Evolutionary conservation across 2,797 vertebrate genomes (phyloP), one percentile per base, ranked within the genome.

Genomic region (Vespertilio murinus): DNA sequence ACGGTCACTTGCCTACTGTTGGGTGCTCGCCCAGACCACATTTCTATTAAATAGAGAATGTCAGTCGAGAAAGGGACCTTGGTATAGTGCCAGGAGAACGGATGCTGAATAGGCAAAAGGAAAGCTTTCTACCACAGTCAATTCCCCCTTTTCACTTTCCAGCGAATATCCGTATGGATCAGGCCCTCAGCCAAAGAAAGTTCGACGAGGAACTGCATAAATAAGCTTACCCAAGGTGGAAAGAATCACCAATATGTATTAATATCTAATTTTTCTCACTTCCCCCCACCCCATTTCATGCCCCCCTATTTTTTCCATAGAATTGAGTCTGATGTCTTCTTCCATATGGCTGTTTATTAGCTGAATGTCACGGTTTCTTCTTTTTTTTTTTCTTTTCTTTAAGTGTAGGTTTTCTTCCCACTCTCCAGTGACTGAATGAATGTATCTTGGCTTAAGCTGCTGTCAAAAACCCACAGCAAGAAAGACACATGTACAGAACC

Each of bases 401-500:
- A 54, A 89, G 89, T 94, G 91, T 92, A 95, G 94, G 94, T 92
- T 97, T 95, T 95, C 96, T 95, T 96, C 95, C 95, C 91, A 96
- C 96, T 97, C 84, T 30, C 35, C 70, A 77, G 33, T 96, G 95
- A 95, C 88, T 97, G 94, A 96, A 28, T 95, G 90, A 97, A 88
- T 96, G 87, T 75, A 88, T 96, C 87, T 94, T 94, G 95, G 88
- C 91, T 95, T 96, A 49, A 78, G 42, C 92, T 80, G 38, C 38
- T 91, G 83, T 88, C 85, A 42, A 18, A 94, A 91, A 49, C 69
- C 83, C 82, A 92, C 78, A 61, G 79, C 71, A 82, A 94, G 71
- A 79, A 96, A 67, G 92, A 94, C 65, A 81, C 85, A 78, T 91
- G 45, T 75, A 10, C 33, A 85, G 30, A 73, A 69, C 61, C 28